phyloP scores from a whole-genome alignment of 2,888 invertebrate species.

The Rhaphigaster nebulosa region DNA sequence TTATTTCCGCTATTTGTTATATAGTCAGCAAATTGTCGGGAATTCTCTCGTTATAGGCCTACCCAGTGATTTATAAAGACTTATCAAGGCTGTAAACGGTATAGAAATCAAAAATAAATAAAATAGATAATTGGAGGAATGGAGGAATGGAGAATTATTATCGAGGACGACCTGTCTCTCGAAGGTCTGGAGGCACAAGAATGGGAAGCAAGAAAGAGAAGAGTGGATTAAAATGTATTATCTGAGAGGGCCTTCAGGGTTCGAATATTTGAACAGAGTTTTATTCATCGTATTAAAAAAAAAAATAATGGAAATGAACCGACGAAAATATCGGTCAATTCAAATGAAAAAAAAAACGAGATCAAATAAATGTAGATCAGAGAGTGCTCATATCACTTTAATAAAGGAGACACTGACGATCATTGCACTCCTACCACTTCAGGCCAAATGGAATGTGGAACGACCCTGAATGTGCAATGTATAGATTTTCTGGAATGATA shows the following conservation, averaged over 20 bases:
- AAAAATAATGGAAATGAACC: too few species aligned
- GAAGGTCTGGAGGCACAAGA: background rate
- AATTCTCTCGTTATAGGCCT: background rate
- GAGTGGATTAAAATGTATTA: background rate
- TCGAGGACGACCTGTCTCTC: background rate
- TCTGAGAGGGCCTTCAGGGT: background rate
- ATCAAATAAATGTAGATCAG: too few species aligned
- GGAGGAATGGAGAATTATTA: background rate
- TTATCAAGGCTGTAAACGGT: background rate
- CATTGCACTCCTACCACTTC: too few species aligned
- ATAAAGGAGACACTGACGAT: too few species aligned
- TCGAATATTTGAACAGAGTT: background rate
- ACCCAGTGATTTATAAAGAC: background rate
- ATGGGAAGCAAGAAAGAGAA: background rate
- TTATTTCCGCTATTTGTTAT: constrained; percentile 23
- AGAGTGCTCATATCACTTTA: too few species aligned
- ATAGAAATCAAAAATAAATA: background rate
- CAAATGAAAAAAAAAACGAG: too few species aligned
- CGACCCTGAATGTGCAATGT: too few species aligned
- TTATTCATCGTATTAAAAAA: too few species aligned
- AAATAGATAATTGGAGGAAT: background rate
- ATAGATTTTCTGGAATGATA: too few species aligned
- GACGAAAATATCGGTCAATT: too few species aligned
- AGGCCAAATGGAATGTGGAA: too few species aligned
- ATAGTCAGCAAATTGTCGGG: background rate